Evolutionary conservation across 2,797 vertebrate species (phyloP).

Genomic region (Notolepis coatsorum): DNA sequence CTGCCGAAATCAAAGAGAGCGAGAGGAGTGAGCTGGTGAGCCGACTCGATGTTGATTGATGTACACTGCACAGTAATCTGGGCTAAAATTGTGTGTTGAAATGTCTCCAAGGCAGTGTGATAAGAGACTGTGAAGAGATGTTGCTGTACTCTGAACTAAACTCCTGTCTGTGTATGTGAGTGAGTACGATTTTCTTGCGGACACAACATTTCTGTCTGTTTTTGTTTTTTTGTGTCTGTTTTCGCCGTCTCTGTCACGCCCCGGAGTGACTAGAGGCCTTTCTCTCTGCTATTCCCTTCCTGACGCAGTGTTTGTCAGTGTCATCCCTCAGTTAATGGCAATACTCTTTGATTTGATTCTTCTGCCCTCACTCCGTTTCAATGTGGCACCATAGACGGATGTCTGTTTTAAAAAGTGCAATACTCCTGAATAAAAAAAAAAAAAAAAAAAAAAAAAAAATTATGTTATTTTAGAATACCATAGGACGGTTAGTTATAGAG

Average conservation of each 20-base stretch:
- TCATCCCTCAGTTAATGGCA: slow-evolving; percentile 17
- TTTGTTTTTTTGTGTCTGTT: slow-evolving; percentile 20
- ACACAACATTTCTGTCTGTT: slow-evolving; percentile 25
- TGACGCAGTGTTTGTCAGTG: slow-evolving; percentile 19
- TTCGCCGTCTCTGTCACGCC: slow-evolving; percentile 30
- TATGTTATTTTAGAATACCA: no score
- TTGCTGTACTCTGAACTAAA: slow-evolving; percentile 6
- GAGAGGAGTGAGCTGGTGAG: slow-evolving; percentile 24
- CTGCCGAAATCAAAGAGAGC: slow-evolving; percentile 49
- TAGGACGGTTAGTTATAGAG: no score
- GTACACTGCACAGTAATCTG: slow-evolving; percentile 49
- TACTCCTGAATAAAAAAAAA: no score
- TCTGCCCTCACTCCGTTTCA: slow-evolving; percentile 1
- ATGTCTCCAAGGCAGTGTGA: slow-evolving; percentile 35
- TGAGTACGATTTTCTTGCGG: slow-evolving; percentile 15
- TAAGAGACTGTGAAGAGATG: slow-evolving; percentile 21
- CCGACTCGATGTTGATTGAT: slow-evolving; percentile 44
- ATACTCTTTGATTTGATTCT: slow-evolving; percentile 14
- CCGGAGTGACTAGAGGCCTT: slow-evolving; percentile 32
- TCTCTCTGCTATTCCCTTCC: slow-evolving; percentile 30
- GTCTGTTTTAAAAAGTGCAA: no score
- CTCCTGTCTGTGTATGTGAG: slow-evolving; percentile 25
- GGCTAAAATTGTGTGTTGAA: slow-evolving; percentile 52
- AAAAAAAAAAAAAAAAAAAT: no score
- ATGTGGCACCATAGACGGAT: slow-evolving; percentile 33